Evolutionary conservation across 2,797 vertebrate genomes (phyloP), one percentile per base, ranked within the genome.

Genomic region (Bufotes viridis): DNA sequence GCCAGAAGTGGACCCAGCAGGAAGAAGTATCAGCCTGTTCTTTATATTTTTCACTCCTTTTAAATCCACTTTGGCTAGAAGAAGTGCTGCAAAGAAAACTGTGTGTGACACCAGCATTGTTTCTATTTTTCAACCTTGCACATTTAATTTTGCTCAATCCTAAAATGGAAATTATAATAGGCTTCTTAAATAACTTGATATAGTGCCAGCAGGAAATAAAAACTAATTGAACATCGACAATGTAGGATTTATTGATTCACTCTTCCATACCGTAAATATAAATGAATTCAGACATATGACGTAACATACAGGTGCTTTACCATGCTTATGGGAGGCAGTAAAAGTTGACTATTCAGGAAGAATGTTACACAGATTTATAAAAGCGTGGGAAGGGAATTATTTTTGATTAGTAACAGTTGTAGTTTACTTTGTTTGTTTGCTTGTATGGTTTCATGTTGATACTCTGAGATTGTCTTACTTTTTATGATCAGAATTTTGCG

Each of bases 111-210:
- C 42, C 42, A 42, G 42, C 42, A 4, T 42, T 42, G 3, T 42
- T 13, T 63, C 20, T 13, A 0, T 51, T n/a, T 24, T 78, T 70
- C 74, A 65, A 67, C 24, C n/a, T 42, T 49, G 1, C 7, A 79
- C 11, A 63, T 75, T 75, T 58, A 79, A 29, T 82, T 34, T 51
- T 51, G 34, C 24, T 58, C 14, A 80, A 7, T 53, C 76, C 82
- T 80, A 84, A 84, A 80, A 88, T 72, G 78, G 60, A 89, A 89
- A 82, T 86, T 85, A 26, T 81, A 82, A 85, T 76, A 81, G 18
- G 24, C 17, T 51, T 20, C 24, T 49, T 76, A 82, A 86, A 82
- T 81, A 69, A 67, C 79, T 81, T 89, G 88, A 72, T 58, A 20
- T 7, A 0, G 24, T 24, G 60, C 84, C 88, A 89, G n/a, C 34